Evolutionary conservation across 1,140 invertebrate genomes (phyloP).

Genomic region (Brachystomella parvula): DNA sequence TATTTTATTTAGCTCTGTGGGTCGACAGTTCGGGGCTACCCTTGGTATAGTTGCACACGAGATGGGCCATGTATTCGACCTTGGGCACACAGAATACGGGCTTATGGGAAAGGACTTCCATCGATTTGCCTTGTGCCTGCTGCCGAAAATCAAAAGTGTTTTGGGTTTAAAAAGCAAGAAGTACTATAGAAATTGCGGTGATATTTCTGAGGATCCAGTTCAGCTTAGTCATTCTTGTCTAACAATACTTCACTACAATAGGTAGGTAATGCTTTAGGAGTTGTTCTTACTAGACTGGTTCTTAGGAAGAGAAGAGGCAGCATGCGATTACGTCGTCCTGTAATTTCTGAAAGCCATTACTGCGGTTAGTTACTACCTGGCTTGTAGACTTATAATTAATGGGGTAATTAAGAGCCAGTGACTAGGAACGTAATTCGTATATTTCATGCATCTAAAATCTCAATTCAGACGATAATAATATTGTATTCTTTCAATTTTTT

Average conservation of each 20-base stretch:
- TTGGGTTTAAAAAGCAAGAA: not conserved
- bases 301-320: no score
- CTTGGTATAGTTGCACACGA: slow-evolving; percentile 90
- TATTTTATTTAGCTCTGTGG: slow-evolving; percentile 61
- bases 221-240: not conserved
- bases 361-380: no score
- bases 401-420: no score
- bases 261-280: no score
- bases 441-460: no score
- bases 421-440: no score
- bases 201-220: not conserved
- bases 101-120: slow-evolving; percentile 94
- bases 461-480: no score
- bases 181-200: not conserved
- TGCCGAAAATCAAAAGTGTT: not conserved
- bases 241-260: not conserved
- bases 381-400: no score
- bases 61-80: slow-evolving; percentile 86
- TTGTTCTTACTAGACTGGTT: no score
- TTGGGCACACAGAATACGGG: slow-evolving; percentile 79
- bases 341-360: no score
- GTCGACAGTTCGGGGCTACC: slow-evolving; percentile 83
- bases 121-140: slow-evolving; percentile 54
- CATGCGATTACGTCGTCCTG: no score
- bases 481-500: no score